Evolutionary conservation across 2,888 invertebrate genomes (phyloP), one percentile per base, ranked within the genome.

Genomic region (Tenthredo livida): DNA sequence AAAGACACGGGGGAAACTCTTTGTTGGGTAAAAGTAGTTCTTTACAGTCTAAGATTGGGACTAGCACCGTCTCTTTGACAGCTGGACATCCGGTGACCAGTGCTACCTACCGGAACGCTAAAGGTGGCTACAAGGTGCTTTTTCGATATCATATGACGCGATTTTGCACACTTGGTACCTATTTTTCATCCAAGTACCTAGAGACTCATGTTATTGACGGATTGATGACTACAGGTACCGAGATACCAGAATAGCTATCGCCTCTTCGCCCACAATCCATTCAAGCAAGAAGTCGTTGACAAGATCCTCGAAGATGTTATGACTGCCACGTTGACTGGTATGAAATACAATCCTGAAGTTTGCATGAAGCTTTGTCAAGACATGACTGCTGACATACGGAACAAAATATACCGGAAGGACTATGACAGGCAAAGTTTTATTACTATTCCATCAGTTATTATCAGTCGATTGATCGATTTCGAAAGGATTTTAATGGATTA

Each of bases 181-280:
- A 9, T 40, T 37, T 37, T 37, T 37, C n/a, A 25, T 10, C 12
- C 37, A 7, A 7, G 5, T 15, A 1, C 29, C 43, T 43, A 1
- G n/a, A 17, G 50, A 2, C 5, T 50, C 6, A n/a, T n/a, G 50
- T 72, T 29, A 43, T 40, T 72, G 1, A 9, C 6, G 29, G 1
- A 25, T 29, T 50, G 0, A 29, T 77, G 10, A 9, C 7, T 2
- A 10, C 43, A 92, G 92, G 86, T 89, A 0, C 91, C 91, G 12
- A 89, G 86, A 85, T 91, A 90, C 50, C 91, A 91, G 84, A 92
- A 92, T 86, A 92, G 89, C 75, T 92, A 91, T 85, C 88, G 89
- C 5, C 87, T 92, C 0, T 73, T 85, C 47, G 80, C 91, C 1
- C 83, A 85, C 40, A 87, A 89, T 73, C 89, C 89, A 0, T 90